Conservation (phyloP, 2,888 invertebrate species). For the Tipula helvola region DNA sequence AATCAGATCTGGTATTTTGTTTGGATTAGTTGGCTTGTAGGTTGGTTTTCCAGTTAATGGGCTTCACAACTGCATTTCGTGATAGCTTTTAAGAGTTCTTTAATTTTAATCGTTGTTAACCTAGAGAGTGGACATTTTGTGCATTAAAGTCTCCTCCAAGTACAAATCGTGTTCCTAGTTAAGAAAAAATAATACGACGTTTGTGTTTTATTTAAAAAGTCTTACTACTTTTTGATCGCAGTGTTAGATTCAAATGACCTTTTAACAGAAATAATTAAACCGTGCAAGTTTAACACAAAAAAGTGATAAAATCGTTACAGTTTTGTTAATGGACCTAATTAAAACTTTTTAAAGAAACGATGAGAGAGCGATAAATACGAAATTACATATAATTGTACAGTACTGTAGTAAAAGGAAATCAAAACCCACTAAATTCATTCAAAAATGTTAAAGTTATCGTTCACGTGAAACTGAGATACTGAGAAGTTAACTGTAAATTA, state of each 20-base stretch:
- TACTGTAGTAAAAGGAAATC: not conserved
- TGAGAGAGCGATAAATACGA: not conserved
- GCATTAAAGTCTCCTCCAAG: too few species aligned
- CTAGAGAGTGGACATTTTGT: too few species aligned
- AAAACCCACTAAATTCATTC: not conserved
- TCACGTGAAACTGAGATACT: not conserved
- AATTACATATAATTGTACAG: not conserved
- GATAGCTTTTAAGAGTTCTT: too few species aligned
- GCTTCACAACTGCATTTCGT: too few species aligned
- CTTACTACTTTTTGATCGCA: not conserved
- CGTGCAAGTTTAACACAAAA: not conserved
- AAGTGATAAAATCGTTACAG: not conserved
- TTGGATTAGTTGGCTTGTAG: too few species aligned
- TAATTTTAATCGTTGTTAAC: too few species aligned
- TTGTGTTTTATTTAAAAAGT: not conserved
- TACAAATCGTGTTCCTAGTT: too few species aligned
- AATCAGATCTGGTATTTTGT: too few species aligned
- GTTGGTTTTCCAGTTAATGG: too few species aligned
- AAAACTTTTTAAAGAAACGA: not conserved
- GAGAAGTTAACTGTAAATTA: not conserved
- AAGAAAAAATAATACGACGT: too few species aligned
- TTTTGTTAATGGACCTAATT: not conserved
- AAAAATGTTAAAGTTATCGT: not conserved
- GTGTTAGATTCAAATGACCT: not conserved
- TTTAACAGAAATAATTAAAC: not conserved